phyloP scores from a whole-genome alignment of 2,797 vertebrate species.

The Cossypha niveicapilla region DNA sequence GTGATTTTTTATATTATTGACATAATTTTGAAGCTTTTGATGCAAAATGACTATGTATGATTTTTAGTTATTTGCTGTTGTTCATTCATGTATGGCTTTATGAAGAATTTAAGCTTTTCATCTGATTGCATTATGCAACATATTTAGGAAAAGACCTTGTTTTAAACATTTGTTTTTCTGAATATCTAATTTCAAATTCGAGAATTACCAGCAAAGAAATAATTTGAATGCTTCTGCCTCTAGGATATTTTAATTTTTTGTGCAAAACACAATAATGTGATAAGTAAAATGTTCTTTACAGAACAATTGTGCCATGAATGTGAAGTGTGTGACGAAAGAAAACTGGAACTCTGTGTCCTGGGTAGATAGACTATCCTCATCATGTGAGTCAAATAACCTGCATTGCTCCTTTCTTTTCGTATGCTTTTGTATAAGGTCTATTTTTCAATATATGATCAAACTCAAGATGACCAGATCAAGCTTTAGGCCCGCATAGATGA shows the following conservation, averaged over 20 bases:
- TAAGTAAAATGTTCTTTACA: not conserved
- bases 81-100: not conserved
- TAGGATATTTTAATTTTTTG: not conserved
- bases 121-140: not conserved
- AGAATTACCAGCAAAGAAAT: not conserved
- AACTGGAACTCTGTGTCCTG: not conserved
- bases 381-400: not conserved
- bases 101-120: not conserved
- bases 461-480: not conserved
- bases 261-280: not conserved
- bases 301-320: not conserved
- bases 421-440: not conserved
- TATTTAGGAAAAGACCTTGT: not conserved
- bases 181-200: not conserved
- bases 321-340: not conserved
- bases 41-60: rapidly evolving
- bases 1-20: not conserved
- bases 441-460: not conserved
- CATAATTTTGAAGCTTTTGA: not conserved
- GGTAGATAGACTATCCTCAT: not conserved
- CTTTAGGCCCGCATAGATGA: not conserved
- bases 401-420: not conserved
- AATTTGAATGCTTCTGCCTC: not conserved
- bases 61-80: not conserved
- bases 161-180: not conserved